Evolutionary conservation across 1,140 invertebrate species (phyloP).

Genomic region (Wasmannia auropunctata): DNA sequence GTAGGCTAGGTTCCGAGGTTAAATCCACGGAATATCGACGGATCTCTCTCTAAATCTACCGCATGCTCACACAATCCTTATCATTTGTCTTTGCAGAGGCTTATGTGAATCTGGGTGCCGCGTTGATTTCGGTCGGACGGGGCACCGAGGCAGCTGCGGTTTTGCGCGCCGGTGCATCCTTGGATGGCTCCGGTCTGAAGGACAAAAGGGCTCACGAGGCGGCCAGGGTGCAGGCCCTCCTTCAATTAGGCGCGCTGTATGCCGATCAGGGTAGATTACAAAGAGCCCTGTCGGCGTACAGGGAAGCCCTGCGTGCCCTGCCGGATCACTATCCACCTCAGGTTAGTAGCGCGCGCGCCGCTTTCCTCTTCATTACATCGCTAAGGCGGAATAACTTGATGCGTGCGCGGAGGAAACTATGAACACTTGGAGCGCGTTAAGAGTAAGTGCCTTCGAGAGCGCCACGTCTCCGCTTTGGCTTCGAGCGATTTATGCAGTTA

Average conservation of each 20-base stretch:
- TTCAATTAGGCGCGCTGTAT: slow-evolving; percentile 95
- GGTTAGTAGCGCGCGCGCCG: slow-evolving; percentile 83
- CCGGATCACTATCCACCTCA: slow-evolving; percentile 94
- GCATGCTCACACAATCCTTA: slow-evolving; percentile 57
- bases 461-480: slow-evolving; percentile 22
- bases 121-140: slow-evolving; percentile 92
- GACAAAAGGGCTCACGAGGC: slow-evolving; percentile 95
- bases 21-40: background rate
- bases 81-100: slow-evolving; percentile 91
- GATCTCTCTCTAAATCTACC: slow-evolving; percentile 19
- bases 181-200: slow-evolving; percentile 94
- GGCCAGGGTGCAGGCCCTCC: slow-evolving; percentile 95
- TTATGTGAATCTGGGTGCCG: slow-evolving; percentile 96
- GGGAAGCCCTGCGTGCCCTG: slow-evolving; percentile 93
- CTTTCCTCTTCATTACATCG: slow-evolving; percentile 63
- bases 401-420: slow-evolving; percentile 39
- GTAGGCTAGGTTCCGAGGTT: background rate
- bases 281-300: slow-evolving; percentile 95
- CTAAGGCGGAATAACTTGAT: slow-evolving; percentile 55
- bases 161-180: slow-evolving; percentile 91
- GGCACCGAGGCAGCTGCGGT: slow-evolving; percentile 94
- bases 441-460: slow-evolving; percentile 26
- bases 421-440: slow-evolving; percentile 35
- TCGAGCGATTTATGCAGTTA: slow-evolving; percentile 45
- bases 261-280: slow-evolving; percentile 94